Base-by-base conservation (phyloP, 2,113 vertebrate genomes). In the Physeter macrocephalus region DNA sequence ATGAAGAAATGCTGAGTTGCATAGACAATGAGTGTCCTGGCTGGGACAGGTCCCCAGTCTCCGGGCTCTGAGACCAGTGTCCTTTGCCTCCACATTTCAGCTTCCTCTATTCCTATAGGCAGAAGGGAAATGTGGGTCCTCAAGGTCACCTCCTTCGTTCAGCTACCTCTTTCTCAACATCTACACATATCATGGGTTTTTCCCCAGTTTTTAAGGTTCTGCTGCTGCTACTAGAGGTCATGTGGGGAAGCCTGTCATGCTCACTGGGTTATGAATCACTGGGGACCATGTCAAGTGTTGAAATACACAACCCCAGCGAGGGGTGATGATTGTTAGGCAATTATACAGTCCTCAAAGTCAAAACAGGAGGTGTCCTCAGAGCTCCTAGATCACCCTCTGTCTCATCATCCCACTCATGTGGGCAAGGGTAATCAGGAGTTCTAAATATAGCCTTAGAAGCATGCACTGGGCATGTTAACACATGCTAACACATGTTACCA, bases 221-320 rank as follows among this genome's bases (percentile, higher is more conserved):
- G 21, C n/a, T 46, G 5, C 23, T 88, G 18, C 20, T 66, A 15
- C 9, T 61, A 69, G 29, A 67, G 29, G 34, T 90, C 46, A 66
- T 3, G 3, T 25, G 27, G 7, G 31, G 3, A 89, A 72, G 29
- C 4, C 12, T 36, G n/a, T 66, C 31, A 61, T 34, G 43, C 25
- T 86, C 27, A 71, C 34, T 85, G 49, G 13, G 21, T n/a, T 84
- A 31, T 6, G 18, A 57, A 41, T 72, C 10, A 36, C 41, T 7
- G 34, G 34, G 29, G 15, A 88, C n/a, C 29, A 14, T 43, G 17
- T 6, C 0, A 0, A n/a, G 12, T 29, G 69, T 5, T 93, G 7
- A 83, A 96, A 27, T 49, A 57, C 10, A 52, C 13, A 46, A 17
- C 21, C 39, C 41, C 11, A 20, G n/a, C 0, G 3, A 95, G 5